Evolutionary conservation across 1,140 invertebrate genomes (phyloP).

Genomic region (Prorops nasuta): DNA sequence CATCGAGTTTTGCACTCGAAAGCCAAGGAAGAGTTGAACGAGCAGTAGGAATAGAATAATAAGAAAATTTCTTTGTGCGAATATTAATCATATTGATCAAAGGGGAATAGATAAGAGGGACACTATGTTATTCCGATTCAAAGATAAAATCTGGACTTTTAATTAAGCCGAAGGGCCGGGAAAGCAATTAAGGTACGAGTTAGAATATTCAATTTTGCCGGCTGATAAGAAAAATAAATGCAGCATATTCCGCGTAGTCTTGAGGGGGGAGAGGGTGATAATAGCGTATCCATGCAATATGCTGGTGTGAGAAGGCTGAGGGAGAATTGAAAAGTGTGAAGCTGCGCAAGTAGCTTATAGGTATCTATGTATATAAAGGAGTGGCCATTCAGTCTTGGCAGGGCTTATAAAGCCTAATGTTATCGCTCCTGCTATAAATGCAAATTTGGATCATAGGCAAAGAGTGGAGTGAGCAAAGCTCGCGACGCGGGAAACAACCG

Average conservation of each 20-base stretch:
- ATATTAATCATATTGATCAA: too few relatives aligned
- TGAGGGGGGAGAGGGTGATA: too few relatives aligned
- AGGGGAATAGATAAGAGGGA: too few relatives aligned
- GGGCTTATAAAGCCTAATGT: slow-evolving; percentile 1
- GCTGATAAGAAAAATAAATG: too few relatives aligned
- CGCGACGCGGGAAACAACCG: background rate
- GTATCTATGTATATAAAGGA: background rate
- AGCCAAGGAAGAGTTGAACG: background rate
- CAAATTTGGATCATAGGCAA: slow-evolving; percentile 3
- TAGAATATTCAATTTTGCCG: too few relatives aligned
- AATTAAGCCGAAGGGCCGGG: too few relatives aligned
- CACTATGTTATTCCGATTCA: too few relatives aligned
- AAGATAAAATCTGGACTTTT: too few relatives aligned
- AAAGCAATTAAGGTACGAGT: too few relatives aligned
- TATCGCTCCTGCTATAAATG: slow-evolving; percentile 3
- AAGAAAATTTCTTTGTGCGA: too few relatives aligned
- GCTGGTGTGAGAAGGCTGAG: background rate
- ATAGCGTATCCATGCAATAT: too few relatives aligned
- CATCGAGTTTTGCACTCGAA: background rate
- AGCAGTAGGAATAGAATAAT: background rate
- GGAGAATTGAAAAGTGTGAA: background rate
- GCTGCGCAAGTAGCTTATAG: background rate
- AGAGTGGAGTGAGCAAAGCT: background rate
- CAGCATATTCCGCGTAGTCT: too few relatives aligned
- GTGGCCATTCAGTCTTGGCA: background rate